phyloP scores from a whole-genome alignment of 1,140 invertebrate genomes.

The Zelostemma sp. region DNA sequence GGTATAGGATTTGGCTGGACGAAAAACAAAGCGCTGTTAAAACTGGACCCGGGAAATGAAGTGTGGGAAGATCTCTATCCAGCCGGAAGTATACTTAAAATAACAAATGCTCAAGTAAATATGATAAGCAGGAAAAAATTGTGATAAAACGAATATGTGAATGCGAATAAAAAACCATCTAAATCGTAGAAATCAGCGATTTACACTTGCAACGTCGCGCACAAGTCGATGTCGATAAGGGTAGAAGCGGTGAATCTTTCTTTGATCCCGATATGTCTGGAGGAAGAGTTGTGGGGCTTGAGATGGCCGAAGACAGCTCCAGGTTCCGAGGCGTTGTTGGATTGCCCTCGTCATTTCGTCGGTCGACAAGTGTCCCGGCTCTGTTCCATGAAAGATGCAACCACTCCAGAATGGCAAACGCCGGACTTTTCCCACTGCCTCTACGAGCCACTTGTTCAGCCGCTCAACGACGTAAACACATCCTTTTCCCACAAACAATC shows the following conservation, averaged over 20 bases:
- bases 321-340: slow-evolving; percentile 72
- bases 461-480: slow-evolving; percentile 74
- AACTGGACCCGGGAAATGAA: slow-evolving; percentile 77
- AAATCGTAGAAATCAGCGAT: slow-evolving; percentile 73
- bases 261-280: slow-evolving; percentile 67
- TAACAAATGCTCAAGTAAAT: slow-evolving; percentile 79
- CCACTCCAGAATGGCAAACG: slow-evolving; percentile 77
- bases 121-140: neutral
- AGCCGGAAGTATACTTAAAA: slow-evolving; percentile 82
- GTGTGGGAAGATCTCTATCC: slow-evolving; percentile 86
- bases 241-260: slow-evolving; percentile 75
- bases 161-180: neutral
- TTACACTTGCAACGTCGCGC: slow-evolving; percentile 74
- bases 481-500: no score
- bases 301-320: slow-evolving; percentile 76
- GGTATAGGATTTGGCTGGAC: slow-evolving; percentile 84
- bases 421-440: slow-evolving; percentile 83
- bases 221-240: slow-evolving; percentile 72
- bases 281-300: slow-evolving; percentile 67
- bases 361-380: slow-evolving; percentile 70
- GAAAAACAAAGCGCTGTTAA: slow-evolving; percentile 79
- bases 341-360: slow-evolving; percentile 72
- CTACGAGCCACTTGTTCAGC: slow-evolving; percentile 74
- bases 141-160: no score
- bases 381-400: slow-evolving; percentile 73